phyloP scores from a whole-genome alignment of 2,888 invertebrate genomes.

The Pemphredon lugubris region DNA sequence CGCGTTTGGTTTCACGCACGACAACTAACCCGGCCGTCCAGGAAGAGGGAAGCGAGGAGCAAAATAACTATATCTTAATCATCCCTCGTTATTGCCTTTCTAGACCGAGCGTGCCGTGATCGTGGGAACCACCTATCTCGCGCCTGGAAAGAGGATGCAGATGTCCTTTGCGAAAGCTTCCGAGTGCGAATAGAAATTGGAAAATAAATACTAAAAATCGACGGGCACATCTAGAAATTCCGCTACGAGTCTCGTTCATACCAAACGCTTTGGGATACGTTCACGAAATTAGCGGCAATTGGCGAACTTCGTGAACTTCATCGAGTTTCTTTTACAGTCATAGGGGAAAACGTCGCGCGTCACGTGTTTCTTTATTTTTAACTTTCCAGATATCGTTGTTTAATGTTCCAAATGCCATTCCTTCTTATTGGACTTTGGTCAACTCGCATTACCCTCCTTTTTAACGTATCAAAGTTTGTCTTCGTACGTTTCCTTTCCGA shows the following conservation, averaged over 20 bases:
- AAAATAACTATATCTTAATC: conserved; percentile 60
- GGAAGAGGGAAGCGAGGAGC: conserved; percentile 54
- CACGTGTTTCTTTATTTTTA: too few species aligned
- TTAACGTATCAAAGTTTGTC: too few species aligned
- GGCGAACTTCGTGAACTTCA: too few species aligned
- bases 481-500: too few species aligned
- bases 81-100: conserved; percentile 62
- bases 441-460: too few species aligned
- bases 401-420: too few species aligned
- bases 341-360: too few species aligned
- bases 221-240: not conserved
- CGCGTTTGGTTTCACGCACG: conserved; percentile 63
- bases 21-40: conserved; percentile 45
- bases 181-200: not conserved
- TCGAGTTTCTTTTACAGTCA: too few species aligned
- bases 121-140: conserved; percentile 56
- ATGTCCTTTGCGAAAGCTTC: not conserved
- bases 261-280: too few species aligned
- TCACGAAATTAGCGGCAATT: too few species aligned
- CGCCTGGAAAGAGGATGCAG: conserved; percentile 19
- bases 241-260: not conserved
- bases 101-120: conserved; percentile 53
- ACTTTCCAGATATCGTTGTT: too few species aligned
- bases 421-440: too few species aligned
- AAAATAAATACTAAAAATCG: not conserved